Base-by-base conservation (phyloP, 2,797 vertebrate genomes). In the Nannoperca australis region DNA sequence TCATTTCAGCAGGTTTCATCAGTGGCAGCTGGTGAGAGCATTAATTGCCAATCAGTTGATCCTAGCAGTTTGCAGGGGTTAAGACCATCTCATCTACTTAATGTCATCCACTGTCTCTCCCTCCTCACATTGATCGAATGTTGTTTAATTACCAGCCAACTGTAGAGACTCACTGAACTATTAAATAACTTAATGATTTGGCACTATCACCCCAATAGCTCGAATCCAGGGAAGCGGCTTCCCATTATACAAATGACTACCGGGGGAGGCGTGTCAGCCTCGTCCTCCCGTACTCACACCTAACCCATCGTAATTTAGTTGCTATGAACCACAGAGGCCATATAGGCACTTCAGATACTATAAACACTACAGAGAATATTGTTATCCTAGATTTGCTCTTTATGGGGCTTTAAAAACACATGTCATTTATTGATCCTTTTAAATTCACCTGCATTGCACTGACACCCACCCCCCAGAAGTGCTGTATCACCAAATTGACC, bases 131-230 rank as follows among this genome's bases (percentile, higher is more conserved):
- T 78, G 86, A 90, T 90, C 53, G 54, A 91, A 88, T 89, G 86
- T 91, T 93, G 91, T 92, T 92, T 93, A 92, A 94, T 94, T 90
- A 89, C 68, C 83, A 90, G 65, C 84, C 83, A 82, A 94, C 91
- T 91, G 90, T 85, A 92, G 86, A 88, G 90, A 91, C 84, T 88
- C 91, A 92, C 90, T 93, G 92, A 93, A 92, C 84, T 92, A 90
- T 93, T 91, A 92, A 93, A 94, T 93, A 91, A 92, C 84, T 84
- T 90, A 93, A 92, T 91, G 91, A 93, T 93, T 85, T 92, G 89
- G 78, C 83, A 86, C 89, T 91, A 87, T 85, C 82, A 76, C 73
- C 76, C 55, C 85, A 86, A 59, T 87, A 80, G 81, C 80, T 78
- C 5, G 24, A 59, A 83, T 88, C 61, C 83, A 79, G 78, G 73